Base-by-base conservation (phyloP, 2,888 invertebrate species). In the Nephrocerus scutellatus region DNA sequence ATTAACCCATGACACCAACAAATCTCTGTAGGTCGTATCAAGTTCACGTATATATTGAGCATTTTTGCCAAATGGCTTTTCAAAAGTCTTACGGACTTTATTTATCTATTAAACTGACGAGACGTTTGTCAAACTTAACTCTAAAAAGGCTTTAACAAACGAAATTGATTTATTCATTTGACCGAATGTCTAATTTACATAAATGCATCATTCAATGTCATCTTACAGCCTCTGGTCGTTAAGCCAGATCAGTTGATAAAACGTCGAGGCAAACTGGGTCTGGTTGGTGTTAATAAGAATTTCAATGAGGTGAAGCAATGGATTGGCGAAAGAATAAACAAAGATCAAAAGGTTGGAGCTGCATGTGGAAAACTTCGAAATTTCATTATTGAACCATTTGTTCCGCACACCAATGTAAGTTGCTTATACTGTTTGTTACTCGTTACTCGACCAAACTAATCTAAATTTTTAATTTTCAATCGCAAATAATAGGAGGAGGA, bases 191-290 rank as follows among this genome's bases (percentile, higher is more conserved):
- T n/a, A n/a, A n/a, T n/a, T n/a, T n/a, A n/a, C n/a, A n/a, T n/a
- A n/a, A n/a, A n/a, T n/a, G n/a, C n/a, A n/a, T n/a, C n/a, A n/a
- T n/a, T n/a, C n/a, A n/a, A n/a, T n/a, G n/a, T n/a, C 10, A 22
- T 20, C 40, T 63, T 65, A 21, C 71, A 88, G 86, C 80, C 84
- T 70, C 73, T 97, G 51, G 97, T 98, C 4, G 96, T 92, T n/a
- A 98, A 98, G 64, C 97, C 97, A 0, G 98, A 98, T 71, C 98
- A 98, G 73, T 74, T 98, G 69, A 98, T 98, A 64, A 98, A 98
- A 68, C 76, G 98, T 19, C 81, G 98, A 39, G 98, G 98, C 38
- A 98, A 98, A 70, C 77, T 98, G 39, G 96, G 97, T 1, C 73
- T 98, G 35, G 95, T 98, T 51, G 90, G 93, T 52, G 93, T 97